Percentiles rank a stretch among this genome's conserved stretches.
phyloP scores from a whole-genome alignment of 2,797 vertebrate genomes.

The Muraenolepis orangiensis region DNA sequence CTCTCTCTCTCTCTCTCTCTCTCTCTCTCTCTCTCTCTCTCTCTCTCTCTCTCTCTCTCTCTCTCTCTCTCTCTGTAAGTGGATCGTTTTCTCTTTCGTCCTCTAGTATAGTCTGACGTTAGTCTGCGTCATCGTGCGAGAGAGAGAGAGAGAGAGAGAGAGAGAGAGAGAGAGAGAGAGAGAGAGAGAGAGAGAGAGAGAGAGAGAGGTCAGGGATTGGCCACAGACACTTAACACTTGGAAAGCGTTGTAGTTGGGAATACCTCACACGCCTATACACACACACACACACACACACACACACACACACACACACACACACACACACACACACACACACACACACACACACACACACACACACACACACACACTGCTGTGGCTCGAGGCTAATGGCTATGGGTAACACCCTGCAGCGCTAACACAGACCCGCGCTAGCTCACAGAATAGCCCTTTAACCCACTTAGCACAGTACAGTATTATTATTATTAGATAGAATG shows the following conservation, averaged over 20 bases:
- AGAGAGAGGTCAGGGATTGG: background rate
- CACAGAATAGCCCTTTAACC: background rate
- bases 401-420: slow-evolving; percentile 29
- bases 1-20: no score
- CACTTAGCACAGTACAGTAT: background rate
- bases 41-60: no score
- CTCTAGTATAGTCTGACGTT: slow-evolving; percentile 6
- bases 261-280: background rate
- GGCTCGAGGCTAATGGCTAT: slow-evolving; percentile 13
- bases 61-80: no score
- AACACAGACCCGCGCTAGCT: slow-evolving; percentile 19
- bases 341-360: no score
- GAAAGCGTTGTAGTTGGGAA: background rate
- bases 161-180: background rate
- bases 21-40: no score
- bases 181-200: background rate
- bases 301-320: no score
- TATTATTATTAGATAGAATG: background rate
- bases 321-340: no score
- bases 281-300: no score
- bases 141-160: background rate
- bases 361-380: background rate
- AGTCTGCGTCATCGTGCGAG: slow-evolving; percentile 9
- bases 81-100: slow-evolving; percentile 43
- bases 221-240: background rate